These are phyloP conservation scores for Saxidomus purpurata DNA, from an alignment of 1,140 invertebrate species.

Conservation along the genomic window DNA sequence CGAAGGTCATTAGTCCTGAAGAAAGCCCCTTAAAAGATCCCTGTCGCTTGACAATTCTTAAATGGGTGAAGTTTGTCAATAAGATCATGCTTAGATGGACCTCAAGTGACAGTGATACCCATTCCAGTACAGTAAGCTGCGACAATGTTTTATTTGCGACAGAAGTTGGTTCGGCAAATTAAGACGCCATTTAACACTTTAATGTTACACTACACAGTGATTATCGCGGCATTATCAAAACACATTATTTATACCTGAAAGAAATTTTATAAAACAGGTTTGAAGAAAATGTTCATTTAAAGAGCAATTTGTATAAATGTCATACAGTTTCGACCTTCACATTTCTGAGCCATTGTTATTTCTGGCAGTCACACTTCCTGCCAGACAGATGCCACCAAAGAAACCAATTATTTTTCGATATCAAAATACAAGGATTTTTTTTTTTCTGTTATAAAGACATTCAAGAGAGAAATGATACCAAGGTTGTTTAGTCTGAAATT, in stretches of 20 bases:
- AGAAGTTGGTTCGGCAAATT: conserved; percentile 33
- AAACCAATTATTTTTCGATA: too few species aligned
- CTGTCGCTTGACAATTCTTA: neutral
- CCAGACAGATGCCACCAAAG: too few species aligned
- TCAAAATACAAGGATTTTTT: too few species aligned
- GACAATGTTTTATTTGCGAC: conserved; percentile 16
- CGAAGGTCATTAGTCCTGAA: neutral
- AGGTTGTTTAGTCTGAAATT: too few species aligned
- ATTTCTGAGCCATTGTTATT: neutral
- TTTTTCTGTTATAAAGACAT: too few species aligned
- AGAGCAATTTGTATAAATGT: neutral
- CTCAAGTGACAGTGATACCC: neutral
- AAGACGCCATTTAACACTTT: neutral
- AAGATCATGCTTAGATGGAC: neutral
- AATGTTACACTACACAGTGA: neutral
- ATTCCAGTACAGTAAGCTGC: neutral
- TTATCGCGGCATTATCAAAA: neutral
- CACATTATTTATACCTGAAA: conserved; percentile 5
- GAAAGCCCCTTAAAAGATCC: neutral
- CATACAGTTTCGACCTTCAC: neutral
- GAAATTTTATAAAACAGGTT: neutral
- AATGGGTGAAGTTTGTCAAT: conserved; percentile 13
- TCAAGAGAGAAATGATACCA: too few species aligned
- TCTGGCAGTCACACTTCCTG: neutral
- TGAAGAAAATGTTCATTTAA: neutral